Conservation (phyloP, 1,140 invertebrate genomes). For the Aphis craccivora region DNA sequence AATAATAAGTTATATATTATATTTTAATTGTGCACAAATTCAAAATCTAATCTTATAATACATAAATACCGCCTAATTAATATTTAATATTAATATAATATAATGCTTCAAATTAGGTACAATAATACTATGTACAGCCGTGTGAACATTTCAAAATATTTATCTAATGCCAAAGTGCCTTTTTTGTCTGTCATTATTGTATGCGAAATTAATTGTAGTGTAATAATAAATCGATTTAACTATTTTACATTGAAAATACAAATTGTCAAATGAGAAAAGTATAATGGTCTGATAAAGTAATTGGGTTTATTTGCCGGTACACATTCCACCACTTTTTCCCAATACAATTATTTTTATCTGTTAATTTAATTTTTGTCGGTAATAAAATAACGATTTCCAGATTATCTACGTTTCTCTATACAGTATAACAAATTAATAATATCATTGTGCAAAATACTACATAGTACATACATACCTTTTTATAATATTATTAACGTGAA, state of each 20-base stretch:
- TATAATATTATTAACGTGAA: too few relatives aligned
- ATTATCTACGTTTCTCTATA: background rate
- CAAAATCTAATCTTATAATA: background rate
- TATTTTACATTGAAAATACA: background rate
- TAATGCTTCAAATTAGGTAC: background rate
- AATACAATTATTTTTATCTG: background rate
- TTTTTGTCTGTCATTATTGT: background rate
- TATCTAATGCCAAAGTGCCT: background rate
- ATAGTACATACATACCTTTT: too few relatives aligned
- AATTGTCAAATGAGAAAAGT: background rate
- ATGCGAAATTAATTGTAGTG: background rate
- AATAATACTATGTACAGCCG: background rate
- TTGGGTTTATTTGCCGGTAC: background rate
- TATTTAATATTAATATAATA: background rate
- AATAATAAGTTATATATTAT: background rate
- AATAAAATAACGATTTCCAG: background rate
- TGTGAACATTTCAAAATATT: background rate
- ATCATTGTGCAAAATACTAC: too few relatives aligned
- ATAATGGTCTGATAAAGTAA: background rate
- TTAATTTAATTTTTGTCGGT: background rate
- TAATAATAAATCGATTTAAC: background rate
- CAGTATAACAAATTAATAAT: too few relatives aligned
- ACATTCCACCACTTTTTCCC: background rate
- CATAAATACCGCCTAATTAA: background rate
- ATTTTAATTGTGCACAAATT: background rate